These are phyloP conservation scores for Thymelicus lineola DNA, from an alignment of 2,888 invertebrate species.

Conservation along the genomic window DNA sequence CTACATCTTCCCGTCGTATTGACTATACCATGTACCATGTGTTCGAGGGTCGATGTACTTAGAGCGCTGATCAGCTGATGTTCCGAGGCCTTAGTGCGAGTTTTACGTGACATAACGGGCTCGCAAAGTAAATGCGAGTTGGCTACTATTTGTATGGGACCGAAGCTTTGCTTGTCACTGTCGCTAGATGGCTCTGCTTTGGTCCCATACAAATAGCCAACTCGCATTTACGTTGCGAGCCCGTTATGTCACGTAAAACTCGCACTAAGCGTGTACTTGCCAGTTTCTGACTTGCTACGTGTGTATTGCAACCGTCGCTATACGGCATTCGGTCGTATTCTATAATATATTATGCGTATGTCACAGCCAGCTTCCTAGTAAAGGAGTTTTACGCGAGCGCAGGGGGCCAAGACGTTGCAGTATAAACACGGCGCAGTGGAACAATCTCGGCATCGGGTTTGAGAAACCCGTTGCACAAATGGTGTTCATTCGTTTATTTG, in stretches of 20 bases:
- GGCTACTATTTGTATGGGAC: no score
- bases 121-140: no score
- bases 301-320: conserved; percentile 1
- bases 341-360: no score
- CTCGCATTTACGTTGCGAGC: no score
- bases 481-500: conserved; percentile 44
- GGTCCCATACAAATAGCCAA: no score
- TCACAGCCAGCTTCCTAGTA: no score
- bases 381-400: background rate
- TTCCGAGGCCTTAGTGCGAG: no score
- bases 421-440: conserved; percentile 5
- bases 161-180: no score
- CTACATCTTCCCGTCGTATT: conserved; percentile 10
- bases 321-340: no score
- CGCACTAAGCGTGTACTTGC: background rate
- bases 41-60: conserved; percentile 34
- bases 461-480: conserved; percentile 14
- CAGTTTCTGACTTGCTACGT: conserved; percentile 12
- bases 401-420: conserved; percentile 11
- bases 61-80: conserved; percentile 2
- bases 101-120: no score
- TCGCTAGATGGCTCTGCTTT: no score
- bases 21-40: conserved; percentile 4
- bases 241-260: no score
- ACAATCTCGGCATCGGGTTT: conserved; percentile 22